Evolutionary conservation across 1,140 invertebrate genomes (phyloP).

Genomic region (Idris sp.): DNA sequence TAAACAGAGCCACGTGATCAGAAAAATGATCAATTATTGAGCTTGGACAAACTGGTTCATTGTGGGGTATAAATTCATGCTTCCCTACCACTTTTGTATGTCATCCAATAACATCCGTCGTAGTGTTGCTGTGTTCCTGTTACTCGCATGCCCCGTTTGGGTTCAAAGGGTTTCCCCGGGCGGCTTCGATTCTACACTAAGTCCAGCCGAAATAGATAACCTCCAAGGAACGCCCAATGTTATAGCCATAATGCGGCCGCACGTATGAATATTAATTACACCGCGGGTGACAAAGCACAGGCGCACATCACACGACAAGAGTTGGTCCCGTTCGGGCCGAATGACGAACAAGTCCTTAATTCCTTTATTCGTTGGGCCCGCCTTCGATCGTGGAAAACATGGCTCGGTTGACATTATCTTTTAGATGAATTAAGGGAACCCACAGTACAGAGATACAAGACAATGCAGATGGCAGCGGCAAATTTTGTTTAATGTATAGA

Average conservation of each 20-base stretch:
- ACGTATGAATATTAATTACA: constrained; percentile 78
- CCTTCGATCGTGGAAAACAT: constrained; percentile 5
- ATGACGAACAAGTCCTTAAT: constrained; percentile 61
- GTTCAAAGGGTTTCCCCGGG: constrained; percentile 67
- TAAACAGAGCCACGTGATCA: constrained; percentile 9
- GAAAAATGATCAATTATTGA: constrained; percentile 20
- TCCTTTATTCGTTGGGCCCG: constrained; percentile 44
- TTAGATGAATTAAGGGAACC: no score
- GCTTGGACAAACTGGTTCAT: constrained; percentile 2
- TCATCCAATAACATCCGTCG: constrained; percentile 74
- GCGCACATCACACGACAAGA: constrained; percentile 67
- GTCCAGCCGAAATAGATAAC: constrained; percentile 16
- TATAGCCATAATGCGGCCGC: constrained; percentile 45
- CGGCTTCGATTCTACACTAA: constrained; percentile 5
- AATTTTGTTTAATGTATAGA: no score
- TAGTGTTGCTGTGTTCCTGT: constrained; percentile 68
- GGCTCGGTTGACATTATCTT: not conserved
- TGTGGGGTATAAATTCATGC: constrained; percentile 68
- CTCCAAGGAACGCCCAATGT: constrained; percentile 20
- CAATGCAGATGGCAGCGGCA: no score
- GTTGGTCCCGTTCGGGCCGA: constrained; percentile 63
- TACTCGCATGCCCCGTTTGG: constrained; percentile 66
- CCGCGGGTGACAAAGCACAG: constrained; percentile 74
- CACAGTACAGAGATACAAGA: no score
- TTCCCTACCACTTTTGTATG: constrained; percentile 78